Evolutionary conservation across 1,140 invertebrate species (phyloP).

Genomic region (Dufourea novaeangliae): DNA sequence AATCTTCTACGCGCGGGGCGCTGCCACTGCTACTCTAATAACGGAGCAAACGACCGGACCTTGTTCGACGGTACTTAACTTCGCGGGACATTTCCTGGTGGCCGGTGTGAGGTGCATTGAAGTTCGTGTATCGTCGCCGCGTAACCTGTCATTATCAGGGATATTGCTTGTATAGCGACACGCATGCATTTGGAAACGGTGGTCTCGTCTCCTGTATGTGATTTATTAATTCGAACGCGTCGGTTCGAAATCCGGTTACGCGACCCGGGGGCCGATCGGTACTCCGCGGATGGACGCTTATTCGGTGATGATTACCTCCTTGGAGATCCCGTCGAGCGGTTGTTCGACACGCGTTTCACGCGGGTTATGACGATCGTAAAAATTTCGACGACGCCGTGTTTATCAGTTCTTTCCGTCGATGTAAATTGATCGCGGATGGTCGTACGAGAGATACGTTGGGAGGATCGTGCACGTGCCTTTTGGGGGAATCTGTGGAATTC

Average conservation of each 20-base stretch:
- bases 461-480: no score
- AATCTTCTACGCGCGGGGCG: conserved; percentile 24
- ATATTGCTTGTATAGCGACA: conserved; percentile 54
- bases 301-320: conserved; percentile 6
- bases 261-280: not conserved
- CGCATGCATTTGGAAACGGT: conserved; percentile 51
- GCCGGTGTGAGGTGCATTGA: conserved; percentile 41
- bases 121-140: conserved; percentile 56
- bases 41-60: conserved; percentile 47
- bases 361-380: not conserved
- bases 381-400: not conserved
- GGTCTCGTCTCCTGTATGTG: conserved; percentile 49
- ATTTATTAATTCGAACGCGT: conserved; percentile 51
- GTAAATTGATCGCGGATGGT: conserved; percentile 5
- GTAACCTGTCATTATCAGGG: conserved; percentile 58
- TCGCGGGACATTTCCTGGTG: conserved; percentile 54
- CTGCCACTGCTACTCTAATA: conserved; percentile 36
- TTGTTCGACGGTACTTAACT: conserved; percentile 56
- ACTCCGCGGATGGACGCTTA: not conserved
- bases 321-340: not conserved
- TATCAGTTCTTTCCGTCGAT: not conserved
- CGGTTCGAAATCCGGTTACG: not conserved
- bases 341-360: conserved; percentile 21
- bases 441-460: no score
- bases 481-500: no score